Conservation (phyloP, 53 echinoderm and acorn worm species). For the Hippasteria phrygiana region DNA sequence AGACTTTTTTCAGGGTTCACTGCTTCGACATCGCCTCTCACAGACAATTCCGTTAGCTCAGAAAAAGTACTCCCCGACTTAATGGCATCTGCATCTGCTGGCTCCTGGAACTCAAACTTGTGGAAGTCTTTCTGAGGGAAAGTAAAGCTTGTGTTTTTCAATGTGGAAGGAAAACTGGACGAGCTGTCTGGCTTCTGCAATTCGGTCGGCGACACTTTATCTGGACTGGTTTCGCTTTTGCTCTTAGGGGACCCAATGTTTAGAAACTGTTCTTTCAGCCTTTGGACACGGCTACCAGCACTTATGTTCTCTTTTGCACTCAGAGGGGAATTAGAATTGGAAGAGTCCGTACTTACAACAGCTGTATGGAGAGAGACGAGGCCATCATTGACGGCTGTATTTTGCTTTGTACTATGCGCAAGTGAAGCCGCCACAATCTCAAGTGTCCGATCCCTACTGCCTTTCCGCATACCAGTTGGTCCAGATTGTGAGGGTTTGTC, state of each 20-base stretch:
- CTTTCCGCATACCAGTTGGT: background rate
- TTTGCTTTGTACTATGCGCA: background rate
- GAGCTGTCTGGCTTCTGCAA: slow-evolving; percentile 26
- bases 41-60: background rate
- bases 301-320: slow-evolving; percentile 1
- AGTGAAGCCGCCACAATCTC: slow-evolving; percentile 52
- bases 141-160: background rate
- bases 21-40: background rate
- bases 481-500: background rate
- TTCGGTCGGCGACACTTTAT: background rate
- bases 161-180: background rate
- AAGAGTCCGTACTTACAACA: background rate
- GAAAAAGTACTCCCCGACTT: background rate
- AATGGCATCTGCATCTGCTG: background rate
- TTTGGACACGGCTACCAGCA: slow-evolving; percentile 51
- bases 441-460: slow-evolving; percentile 44
- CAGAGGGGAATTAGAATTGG: slow-evolving; percentile 8
- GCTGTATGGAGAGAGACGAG: background rate
- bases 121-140: background rate
- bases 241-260: slow-evolving; percentile 21
- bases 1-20: background rate
- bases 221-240: slow-evolving; percentile 39
- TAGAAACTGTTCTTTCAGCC: slow-evolving; percentile 50
- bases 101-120: background rate
- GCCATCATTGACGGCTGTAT: slow-evolving; percentile 20